These are phyloP conservation scores for Melinaea menophilus DNA, from an alignment of 2,888 invertebrate species.

Conservation along the genomic window DNA sequence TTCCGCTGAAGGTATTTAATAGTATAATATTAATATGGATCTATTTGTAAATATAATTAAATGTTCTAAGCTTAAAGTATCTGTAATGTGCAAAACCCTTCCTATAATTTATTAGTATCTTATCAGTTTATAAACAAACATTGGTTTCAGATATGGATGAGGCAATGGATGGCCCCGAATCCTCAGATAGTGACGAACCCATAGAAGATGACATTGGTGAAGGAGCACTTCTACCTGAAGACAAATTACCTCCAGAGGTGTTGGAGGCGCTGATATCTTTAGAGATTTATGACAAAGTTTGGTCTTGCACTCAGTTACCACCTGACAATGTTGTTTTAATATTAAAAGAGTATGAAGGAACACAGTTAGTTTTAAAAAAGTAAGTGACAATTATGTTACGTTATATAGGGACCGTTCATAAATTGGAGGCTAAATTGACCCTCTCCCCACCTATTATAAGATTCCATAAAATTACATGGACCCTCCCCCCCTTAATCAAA, in stretches of 20 bases:
- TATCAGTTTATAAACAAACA: not conserved
- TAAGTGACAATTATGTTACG: slow-evolving; percentile 39
- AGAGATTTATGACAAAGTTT: slow-evolving; percentile 79
- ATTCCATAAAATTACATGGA: too few relatives aligned
- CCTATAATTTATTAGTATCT: not conserved
- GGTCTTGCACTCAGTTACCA: slow-evolving; percentile 71
- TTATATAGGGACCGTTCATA: too few relatives aligned
- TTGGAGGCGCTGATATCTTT: slow-evolving; percentile 79
- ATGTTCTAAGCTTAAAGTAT: too few relatives aligned
- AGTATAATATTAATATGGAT: not conserved
- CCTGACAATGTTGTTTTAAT: slow-evolving; percentile 76
- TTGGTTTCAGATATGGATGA: slow-evolving; percentile 51
- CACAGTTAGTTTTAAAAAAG: slow-evolving; percentile 71
- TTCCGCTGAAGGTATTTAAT: slow-evolving; percentile 77
- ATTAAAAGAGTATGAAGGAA: slow-evolving; percentile 72
- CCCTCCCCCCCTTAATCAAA: too few relatives aligned
- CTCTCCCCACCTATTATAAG: too few relatives aligned
- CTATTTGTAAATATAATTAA: not conserved
- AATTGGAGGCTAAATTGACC: too few relatives aligned
- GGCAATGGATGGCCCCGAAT: slow-evolving; percentile 47
- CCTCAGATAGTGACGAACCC: slow-evolving; percentile 61
- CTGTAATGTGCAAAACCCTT: not conserved
- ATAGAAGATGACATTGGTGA: slow-evolving; percentile 64
- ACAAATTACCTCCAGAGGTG: slow-evolving; percentile 76
- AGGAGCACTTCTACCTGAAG: slow-evolving; percentile 56